A percentile compares a stretch with the other conserved stretches of the same genome.
These are phyloP conservation scores for Zeuzera pyrina DNA, from an alignment of 2,888 invertebrate genomes.

Conservation along the genomic window DNA sequence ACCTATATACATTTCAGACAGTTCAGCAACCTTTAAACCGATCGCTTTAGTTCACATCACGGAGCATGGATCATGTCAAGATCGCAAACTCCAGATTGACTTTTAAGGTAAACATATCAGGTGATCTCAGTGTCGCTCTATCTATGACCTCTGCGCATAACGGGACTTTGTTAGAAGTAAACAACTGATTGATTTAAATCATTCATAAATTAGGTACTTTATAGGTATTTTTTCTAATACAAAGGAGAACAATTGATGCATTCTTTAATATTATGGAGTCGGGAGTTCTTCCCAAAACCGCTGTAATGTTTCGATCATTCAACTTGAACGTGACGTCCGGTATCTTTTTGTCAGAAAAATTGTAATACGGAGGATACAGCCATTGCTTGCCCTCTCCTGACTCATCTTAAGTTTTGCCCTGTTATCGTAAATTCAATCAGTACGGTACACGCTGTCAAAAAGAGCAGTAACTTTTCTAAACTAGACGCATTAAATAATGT, in stretches of 20 bases:
- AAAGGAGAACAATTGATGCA: no score
- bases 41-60: conserved; percentile 31
- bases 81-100: conserved; percentile 46
- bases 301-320: conserved; percentile 49
- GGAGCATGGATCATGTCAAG: conserved; percentile 50
- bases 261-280: no score
- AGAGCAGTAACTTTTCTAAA: conserved; percentile 28
- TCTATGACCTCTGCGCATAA: conserved; percentile 15
- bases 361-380: conserved; percentile 32
- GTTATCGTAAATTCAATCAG: conserved; percentile 40
- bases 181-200: no score
- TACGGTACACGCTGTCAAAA: conserved; percentile 36
- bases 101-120: conserved; percentile 50
- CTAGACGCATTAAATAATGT: conserved; percentile 28
- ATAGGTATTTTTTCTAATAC: no score
- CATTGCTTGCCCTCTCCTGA: conserved; percentile 40
- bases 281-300: conserved; percentile 25
- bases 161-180: no score
- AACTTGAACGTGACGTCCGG: conserved; percentile 64
- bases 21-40: conserved; percentile 19
- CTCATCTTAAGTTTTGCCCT: conserved; percentile 30
- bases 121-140: conserved; percentile 26
- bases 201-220: no score
- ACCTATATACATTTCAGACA: conserved; percentile 8
- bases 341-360: conserved; percentile 28